A percentile compares a stretch with the other conserved stretches of the same genome.
phyloP scores from a whole-genome alignment of 1,140 invertebrate genomes.

The Drosophila ohnishii region DNA sequence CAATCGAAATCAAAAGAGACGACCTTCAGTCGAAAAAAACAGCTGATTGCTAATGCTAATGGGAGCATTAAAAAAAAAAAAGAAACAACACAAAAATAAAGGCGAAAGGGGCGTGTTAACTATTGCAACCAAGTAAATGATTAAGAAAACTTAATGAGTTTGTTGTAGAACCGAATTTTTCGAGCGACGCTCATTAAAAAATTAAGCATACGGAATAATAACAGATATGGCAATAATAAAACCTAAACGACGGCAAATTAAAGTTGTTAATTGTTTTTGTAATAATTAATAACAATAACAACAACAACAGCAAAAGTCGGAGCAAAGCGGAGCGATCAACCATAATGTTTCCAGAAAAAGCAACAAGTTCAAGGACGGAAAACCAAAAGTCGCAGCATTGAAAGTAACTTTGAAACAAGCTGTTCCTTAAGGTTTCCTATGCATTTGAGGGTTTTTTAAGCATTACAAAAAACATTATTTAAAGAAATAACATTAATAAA shows the following conservation, averaged over 20 bases:
- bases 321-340: constrained; percentile 20
- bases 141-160: constrained; percentile 76
- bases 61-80: constrained; percentile 24
- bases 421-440: background rate
- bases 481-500: no score
- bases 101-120: constrained; percentile 46
- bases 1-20: constrained; percentile 50
- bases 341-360: constrained; percentile 15
- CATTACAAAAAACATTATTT: background rate
- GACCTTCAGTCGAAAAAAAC: constrained; percentile 60
- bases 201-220: constrained; percentile 69
- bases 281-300: constrained; percentile 72
- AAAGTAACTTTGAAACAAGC: constrained; percentile 7
- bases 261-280: constrained; percentile 79
- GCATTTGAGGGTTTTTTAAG: background rate
- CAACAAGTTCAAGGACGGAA: constrained; percentile 63
- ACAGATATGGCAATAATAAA: constrained; percentile 51
- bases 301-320: constrained; percentile 12
- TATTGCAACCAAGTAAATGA: constrained; percentile 70
- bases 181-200: constrained; percentile 74
- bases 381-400: constrained; percentile 4
- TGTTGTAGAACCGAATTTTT: constrained; percentile 74
- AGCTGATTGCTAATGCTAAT: constrained; percentile 64
- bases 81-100: background rate
- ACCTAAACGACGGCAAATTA: constrained; percentile 72